phyloP scores from a whole-genome alignment of 2,888 invertebrate species.

The Lycaena phlaeas region DNA sequence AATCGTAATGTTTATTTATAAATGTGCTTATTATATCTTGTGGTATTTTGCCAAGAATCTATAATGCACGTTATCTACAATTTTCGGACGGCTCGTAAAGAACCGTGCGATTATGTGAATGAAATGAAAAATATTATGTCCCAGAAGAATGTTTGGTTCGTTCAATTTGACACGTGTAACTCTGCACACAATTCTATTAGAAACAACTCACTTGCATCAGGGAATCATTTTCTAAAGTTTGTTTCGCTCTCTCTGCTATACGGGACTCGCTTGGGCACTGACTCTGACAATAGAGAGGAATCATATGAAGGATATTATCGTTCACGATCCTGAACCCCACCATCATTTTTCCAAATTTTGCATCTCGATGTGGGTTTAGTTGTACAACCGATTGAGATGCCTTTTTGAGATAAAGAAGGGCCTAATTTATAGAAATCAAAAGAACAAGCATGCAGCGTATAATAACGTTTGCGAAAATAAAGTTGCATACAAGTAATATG shows the following conservation, averaged over 20 bases:
- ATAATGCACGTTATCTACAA: constrained; percentile 7
- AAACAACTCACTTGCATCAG: constrained; percentile 64
- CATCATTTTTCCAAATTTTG: too few relatives aligned
- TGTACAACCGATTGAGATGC: too few relatives aligned
- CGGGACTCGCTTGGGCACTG: constrained; percentile 69
- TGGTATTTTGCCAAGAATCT: constrained; percentile 15
- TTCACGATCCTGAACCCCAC: too few relatives aligned
- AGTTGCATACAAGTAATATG: too few relatives aligned
- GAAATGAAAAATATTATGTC: constrained; percentile 9
- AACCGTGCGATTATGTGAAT: background rate
- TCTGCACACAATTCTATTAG: constrained; percentile 15
- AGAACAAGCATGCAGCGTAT: too few relatives aligned
- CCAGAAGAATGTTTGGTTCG: constrained; percentile 10
- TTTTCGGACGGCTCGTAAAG: background rate
- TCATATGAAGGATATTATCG: constrained; percentile 44
- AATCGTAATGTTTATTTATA: constrained; percentile 10
- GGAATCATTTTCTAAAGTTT: constrained; percentile 68
- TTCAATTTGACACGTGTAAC: constrained; percentile 37
- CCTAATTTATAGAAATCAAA: too few relatives aligned
- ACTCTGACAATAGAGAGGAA: constrained; percentile 62
- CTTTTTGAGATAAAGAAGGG: too few relatives aligned
- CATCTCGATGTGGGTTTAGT: too few relatives aligned
- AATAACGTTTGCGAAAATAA: too few relatives aligned
- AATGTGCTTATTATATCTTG: constrained; percentile 16
- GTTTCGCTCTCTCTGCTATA: constrained; percentile 70